phyloP scores from a whole-genome alignment of 2,888 invertebrate genomes.

The Cephus rjabovi region DNA sequence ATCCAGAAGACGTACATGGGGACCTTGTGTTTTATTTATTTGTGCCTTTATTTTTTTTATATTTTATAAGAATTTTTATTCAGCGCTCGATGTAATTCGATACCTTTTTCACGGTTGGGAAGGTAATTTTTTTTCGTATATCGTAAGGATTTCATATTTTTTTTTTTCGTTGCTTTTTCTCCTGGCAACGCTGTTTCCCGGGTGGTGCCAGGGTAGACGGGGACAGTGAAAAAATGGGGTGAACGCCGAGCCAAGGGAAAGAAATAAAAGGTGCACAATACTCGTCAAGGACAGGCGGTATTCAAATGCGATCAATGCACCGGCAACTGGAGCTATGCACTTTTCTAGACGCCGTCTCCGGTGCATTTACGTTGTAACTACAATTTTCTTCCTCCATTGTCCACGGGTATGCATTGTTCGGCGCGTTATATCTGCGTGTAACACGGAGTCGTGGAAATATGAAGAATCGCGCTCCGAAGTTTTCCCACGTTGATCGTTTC shows the following conservation, averaged over 20 bases:
- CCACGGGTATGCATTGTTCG: background rate
- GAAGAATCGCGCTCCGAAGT: background rate
- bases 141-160: background rate
- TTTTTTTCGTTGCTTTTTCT: background rate
- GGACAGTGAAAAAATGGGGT: conserved; percentile 15
- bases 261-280: conserved; percentile 41
- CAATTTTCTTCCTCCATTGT: background rate
- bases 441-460: background rate
- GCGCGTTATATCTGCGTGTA: background rate
- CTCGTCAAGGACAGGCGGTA: conserved; percentile 53
- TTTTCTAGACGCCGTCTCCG: conserved; percentile 46
- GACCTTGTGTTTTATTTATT: background rate
- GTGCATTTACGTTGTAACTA: conserved; percentile 6
- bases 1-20: background rate
- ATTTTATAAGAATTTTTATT: background rate
- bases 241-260: background rate
- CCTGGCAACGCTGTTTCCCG: background rate
- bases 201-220: background rate
- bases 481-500: background rate
- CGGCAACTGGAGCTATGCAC: conserved; percentile 37
- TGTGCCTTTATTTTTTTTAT: background rate
- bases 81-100: background rate
- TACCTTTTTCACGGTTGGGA: background rate
- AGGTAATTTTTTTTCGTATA: background rate
- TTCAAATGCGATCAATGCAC: conserved; percentile 50